Base-by-base conservation (phyloP, 1,140 invertebrate species). In the Aphelenchoides fujianensis region DNA sequence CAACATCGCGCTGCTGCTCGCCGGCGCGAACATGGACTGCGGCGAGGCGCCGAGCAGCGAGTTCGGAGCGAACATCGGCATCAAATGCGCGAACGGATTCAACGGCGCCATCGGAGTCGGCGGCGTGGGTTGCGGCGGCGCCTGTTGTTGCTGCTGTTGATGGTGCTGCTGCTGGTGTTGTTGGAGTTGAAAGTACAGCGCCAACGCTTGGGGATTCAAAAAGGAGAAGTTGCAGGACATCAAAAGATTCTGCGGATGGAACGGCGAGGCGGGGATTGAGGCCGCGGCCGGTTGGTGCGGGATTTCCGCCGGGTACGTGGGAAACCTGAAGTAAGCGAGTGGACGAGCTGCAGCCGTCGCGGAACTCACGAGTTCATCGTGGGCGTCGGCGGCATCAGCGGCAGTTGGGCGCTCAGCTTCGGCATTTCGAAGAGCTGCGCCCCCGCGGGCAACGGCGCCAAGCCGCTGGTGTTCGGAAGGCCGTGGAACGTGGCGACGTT, bases 161-260 rank as follows among this genome's bases (percentile, higher is more conserved):
- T 48, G 41, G 28, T 59, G 55, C 55, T 48, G 41, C 23, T 48
- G 41, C 23, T 48, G 41, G 12, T 48, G 41, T 48, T 48, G 41
- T 48, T 48, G 41, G 23, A 59, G 5, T 19, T 59, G 55, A 19
- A 59, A 59, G 55, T 59, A 59, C 27, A 59, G 19, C 12, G 55
- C 55, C 23, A 59, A 19, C 34, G 5, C 5, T 59, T 59, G 55
- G 34, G 55, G 55, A 5, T 5, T 59, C 27, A 59, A 23, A 48
- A 48, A 59, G 5, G 55, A 59, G 5, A 59, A 59, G 55, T 59
- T 59, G 55, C 55, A 59, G 34, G 55, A 19, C 55, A 59, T 59
- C 23, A 59, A 23, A 27, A 59, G 19, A 32, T 19, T 59, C 27
- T 27, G 5, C 23, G 55, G 55, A 32, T 30, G 5, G 23, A 59